Evolutionary conservation across 2,113 vertebrate species (phyloP), one percentile per base, ranked within the genome.

Genomic region (Pterocles gutturalis): DNA sequence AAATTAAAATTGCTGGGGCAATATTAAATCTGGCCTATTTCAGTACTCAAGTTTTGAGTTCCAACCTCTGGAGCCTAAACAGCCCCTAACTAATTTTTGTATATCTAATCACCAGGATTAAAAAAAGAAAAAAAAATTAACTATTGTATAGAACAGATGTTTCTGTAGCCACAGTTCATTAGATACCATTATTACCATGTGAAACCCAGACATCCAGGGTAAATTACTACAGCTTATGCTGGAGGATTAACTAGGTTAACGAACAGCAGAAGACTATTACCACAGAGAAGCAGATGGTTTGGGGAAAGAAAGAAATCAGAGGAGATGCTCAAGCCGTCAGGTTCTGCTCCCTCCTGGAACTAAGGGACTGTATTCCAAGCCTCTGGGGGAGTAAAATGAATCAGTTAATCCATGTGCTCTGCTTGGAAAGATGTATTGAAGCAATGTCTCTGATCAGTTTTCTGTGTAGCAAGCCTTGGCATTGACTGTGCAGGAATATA

Each of bases 241-340:
- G 18, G 67, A 93, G 89, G 81, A 95, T 96, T 96, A 97, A 89
- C 57, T 62, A 61, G n/a, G 49, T 79, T 96, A 96, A 95, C 3
- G 0, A 94, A 91, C 57, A 84, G 72, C 53, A 71, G 57, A 92
- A 87, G 36, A 75, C 84, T 94, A 91, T 94, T 89, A 91, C n/a
- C 45, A 70, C 64, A 67, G 60, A 81, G 91, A 84, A 83, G 62
- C 93, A 96, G 92, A 95, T 87, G 85, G 79, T 86, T 89, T 81
- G 72, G 48, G 72, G 90, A 53, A 60, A 83, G 64, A 73, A 83
- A 51, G 80, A 92, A 87, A 73, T 83, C 21, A 69, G 29, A 25
- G 41, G 76, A 78, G 93, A 90, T 81, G 64, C 29, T 83, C 79
- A 67, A 83, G 51, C 11, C 4, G 17, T 31, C 62, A 36, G 41